A percentile compares a stretch with the other conserved stretches of the same genome.
Evolutionary conservation across 2,113 vertebrate genomes (phyloP).

Genomic region (Deroptyus accipitrinus): DNA sequence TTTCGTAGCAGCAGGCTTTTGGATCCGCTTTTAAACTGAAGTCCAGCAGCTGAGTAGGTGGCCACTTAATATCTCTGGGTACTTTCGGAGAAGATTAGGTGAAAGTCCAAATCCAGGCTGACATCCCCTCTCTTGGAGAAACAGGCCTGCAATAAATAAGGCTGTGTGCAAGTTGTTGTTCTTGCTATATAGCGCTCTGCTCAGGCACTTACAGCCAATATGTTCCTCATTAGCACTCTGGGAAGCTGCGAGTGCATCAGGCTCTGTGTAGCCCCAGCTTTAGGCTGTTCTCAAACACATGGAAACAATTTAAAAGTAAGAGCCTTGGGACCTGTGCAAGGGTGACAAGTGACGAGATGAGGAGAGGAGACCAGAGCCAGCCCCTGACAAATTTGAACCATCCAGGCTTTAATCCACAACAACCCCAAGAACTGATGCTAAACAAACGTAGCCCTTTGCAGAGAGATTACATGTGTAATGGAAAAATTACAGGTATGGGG

Average conservation of each 20-base stretch:
- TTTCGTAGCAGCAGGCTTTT: background rate
- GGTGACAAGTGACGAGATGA: slow-evolving; percentile 64
- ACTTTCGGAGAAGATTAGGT: slow-evolving; percentile 59
- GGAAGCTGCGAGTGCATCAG: slow-evolving; percentile 64
- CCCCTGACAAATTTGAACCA: slow-evolving; percentile 70
- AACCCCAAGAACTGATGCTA: background rate
- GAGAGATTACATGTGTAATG: slow-evolving; percentile 57
- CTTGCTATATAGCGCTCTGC: slow-evolving; percentile 39
- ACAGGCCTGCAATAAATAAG: slow-evolving; percentile 62
- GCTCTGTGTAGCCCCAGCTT: slow-evolving; percentile 50
- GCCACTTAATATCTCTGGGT: slow-evolving; percentile 57
- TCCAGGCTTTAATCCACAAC: slow-evolving; percentile 38
- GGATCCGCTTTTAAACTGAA: slow-evolving; percentile 14
- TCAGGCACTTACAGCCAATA: slow-evolving; percentile 52
- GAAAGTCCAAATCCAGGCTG: slow-evolving; percentile 64
- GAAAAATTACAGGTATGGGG: slow-evolving; percentile 50
- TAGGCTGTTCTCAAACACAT: slow-evolving; percentile 62
- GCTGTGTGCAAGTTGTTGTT: slow-evolving; percentile 65
- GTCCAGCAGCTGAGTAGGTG: slow-evolving; percentile 50
- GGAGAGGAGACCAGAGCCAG: slow-evolving; percentile 57
- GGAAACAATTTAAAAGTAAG: slow-evolving; percentile 64
- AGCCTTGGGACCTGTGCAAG: slow-evolving; percentile 52
- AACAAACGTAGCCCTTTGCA: slow-evolving; percentile 19
- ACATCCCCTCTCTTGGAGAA: slow-evolving; percentile 46
- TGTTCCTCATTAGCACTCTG: slow-evolving; percentile 72